Conservation (phyloP, 1,140 invertebrate genomes). For the Ridgeia piscesae region DNA sequence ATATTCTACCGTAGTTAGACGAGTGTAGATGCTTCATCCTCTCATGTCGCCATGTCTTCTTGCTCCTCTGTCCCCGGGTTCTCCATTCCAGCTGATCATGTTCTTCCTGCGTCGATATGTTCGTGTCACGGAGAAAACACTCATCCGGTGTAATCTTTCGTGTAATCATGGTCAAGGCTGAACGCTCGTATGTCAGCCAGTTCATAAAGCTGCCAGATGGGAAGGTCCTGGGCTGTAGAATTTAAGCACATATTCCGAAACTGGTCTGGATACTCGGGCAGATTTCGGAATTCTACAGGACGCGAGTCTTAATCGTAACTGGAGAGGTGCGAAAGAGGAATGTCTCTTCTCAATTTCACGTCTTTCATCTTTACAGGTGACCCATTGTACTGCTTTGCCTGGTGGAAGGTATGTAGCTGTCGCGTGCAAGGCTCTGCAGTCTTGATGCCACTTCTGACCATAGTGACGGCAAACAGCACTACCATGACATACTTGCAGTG, state of each 20-base stretch:
- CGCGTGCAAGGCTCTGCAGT: slow-evolving; percentile 35
- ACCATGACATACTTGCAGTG: slow-evolving; percentile 38
- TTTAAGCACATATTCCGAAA: slow-evolving; percentile 36
- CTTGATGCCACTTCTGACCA: slow-evolving; percentile 21
- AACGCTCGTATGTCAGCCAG: slow-evolving; percentile 23
- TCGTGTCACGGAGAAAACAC: slow-evolving; percentile 17
- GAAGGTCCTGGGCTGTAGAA: slow-evolving; percentile 19
- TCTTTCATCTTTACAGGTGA: slow-evolving; percentile 30
- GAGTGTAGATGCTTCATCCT: slow-evolving; percentile 30
- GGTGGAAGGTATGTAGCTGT: slow-evolving; percentile 35
- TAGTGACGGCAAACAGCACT: slow-evolving; percentile 30
- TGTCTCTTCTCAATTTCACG: slow-evolving; percentile 14
- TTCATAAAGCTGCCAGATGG: slow-evolving; percentile 30
- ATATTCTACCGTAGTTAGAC: slow-evolving; percentile 37
- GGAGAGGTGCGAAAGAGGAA: slow-evolving; percentile 13
- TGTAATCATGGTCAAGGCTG: slow-evolving; percentile 30
- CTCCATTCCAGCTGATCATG: slow-evolving; percentile 24
- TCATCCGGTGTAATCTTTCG: slow-evolving; percentile 15
- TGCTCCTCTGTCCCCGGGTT: slow-evolving; percentile 31
- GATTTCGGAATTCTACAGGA: slow-evolving; percentile 16
- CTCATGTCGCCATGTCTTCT: slow-evolving; percentile 31
- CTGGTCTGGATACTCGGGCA: slow-evolving; percentile 17
- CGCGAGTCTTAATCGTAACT: slow-evolving; percentile 32
- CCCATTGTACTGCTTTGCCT: slow-evolving; percentile 28
- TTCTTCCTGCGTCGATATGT: slow-evolving; percentile 27